Evolutionary conservation across 2,888 invertebrate genomes (phyloP).

Genomic region (Choristoneura rosaceana): DNA sequence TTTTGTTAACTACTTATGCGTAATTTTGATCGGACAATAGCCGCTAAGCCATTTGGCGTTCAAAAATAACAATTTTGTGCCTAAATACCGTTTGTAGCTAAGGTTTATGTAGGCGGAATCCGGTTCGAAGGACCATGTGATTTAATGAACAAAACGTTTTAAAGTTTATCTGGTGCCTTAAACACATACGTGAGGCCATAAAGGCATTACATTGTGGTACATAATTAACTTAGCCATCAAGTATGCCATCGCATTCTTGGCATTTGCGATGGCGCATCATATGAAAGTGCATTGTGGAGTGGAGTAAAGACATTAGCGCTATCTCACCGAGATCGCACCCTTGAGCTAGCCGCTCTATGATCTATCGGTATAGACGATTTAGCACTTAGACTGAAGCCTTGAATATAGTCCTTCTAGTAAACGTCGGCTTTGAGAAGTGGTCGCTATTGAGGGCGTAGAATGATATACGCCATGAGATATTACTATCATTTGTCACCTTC

Average conservation of each 20-base stretch:
- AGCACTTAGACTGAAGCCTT: constrained; percentile 43
- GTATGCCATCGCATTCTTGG: constrained; percentile 38
- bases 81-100: constrained; percentile 13
- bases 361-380: constrained; percentile 46
- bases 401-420: constrained; percentile 31
- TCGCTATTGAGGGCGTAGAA: constrained; percentile 23
- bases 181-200: not conserved
- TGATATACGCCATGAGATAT: constrained; percentile 26
- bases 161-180: constrained; percentile 1
- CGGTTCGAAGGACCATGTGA: constrained; percentile 20
- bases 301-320: constrained; percentile 49
- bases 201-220: constrained; percentile 5
- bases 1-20: constrained; percentile 49
- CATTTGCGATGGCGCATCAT: constrained; percentile 12
- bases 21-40: constrained; percentile 57
- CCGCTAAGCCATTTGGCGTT: constrained; percentile 38
- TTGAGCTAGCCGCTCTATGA: constrained; percentile 45
- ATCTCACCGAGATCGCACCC: constrained; percentile 51
- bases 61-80: constrained; percentile 17
- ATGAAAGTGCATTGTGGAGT: constrained; percentile 30
- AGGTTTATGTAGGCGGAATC: constrained; percentile 12
- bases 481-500: constrained; percentile 28
- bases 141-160: not conserved
- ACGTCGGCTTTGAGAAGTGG: constrained; percentile 22
- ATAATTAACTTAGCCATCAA: constrained; percentile 31